These are phyloP conservation scores for Cynaeus angustus DNA, from an alignment of 2,888 invertebrate genomes.

Conservation along the genomic window DNA sequence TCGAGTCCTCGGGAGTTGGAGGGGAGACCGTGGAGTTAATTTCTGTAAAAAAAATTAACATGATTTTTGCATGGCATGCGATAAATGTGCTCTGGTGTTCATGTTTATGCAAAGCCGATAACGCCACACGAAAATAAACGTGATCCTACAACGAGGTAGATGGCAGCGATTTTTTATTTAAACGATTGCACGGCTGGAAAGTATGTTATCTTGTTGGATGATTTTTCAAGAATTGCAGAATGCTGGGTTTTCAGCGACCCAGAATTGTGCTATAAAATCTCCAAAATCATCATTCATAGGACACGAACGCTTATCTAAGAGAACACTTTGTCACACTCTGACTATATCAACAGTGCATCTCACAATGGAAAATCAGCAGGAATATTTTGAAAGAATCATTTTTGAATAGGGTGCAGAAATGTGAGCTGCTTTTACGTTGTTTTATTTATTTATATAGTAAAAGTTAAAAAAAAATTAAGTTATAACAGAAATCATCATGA, in stretches of 20 bases:
- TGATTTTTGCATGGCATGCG: not conserved
- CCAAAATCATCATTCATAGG: not conserved
- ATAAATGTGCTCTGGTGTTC: constrained; percentile 31
- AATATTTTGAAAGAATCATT: not conserved
- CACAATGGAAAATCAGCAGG: not conserved
- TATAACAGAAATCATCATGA: too few relatives aligned
- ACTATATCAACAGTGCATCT: not conserved
- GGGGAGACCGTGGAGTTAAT: constrained; percentile 81
- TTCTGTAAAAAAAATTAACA: constrained; percentile 74
- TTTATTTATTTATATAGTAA: too few relatives aligned
- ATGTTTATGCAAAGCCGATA: constrained; percentile 45
- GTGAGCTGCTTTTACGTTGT: too few relatives aligned
- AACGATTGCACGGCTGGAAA: constrained; percentile 25
- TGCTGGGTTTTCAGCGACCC: not conserved
- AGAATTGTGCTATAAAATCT: not conserved
- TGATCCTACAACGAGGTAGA: constrained; percentile 7
- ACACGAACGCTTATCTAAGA: constrained; percentile 3
- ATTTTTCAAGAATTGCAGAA: constrained; percentile 20
- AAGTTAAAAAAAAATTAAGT: too few relatives aligned
- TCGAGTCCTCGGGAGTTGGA: constrained; percentile 65
- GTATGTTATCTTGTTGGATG: constrained; percentile 23
- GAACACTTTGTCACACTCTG: constrained; percentile 1
- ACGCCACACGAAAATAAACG: constrained; percentile 34
- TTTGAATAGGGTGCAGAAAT: too few relatives aligned
- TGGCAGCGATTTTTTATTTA: constrained; percentile 38